These are phyloP conservation scores for Hemaris fuciformis DNA, from an alignment of 2,888 invertebrate species.

Conservation along the genomic window DNA sequence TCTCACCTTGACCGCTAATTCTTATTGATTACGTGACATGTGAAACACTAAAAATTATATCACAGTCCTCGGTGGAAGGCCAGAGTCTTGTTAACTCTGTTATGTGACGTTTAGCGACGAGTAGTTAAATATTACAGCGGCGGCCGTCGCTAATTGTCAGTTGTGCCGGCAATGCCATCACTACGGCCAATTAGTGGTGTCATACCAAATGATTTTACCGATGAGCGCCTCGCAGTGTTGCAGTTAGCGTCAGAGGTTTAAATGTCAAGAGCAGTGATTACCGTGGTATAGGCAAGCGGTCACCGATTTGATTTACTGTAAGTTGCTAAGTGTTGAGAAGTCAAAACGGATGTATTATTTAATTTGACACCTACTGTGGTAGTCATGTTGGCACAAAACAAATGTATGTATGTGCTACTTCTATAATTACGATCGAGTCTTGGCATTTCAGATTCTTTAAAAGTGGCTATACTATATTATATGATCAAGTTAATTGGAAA, in stretches of 20 bases:
- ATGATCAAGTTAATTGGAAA: too few species aligned
- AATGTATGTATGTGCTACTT: too few species aligned
- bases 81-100: background rate
- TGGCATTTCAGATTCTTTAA: too few species aligned
- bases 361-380: too few species aligned
- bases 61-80: slow-evolving; percentile 10
- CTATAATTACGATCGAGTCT: too few species aligned
- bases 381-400: too few species aligned
- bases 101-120: background rate
- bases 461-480: too few species aligned
- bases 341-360: too few species aligned
- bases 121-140: slow-evolving; percentile 1
- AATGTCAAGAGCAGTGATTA: background rate
- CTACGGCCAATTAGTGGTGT: background rate
- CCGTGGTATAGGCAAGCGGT: background rate
- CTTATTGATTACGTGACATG: background rate
- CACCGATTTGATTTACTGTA: background rate
- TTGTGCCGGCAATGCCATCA: background rate
- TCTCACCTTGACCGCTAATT: background rate
- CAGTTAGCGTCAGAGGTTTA: too few species aligned
- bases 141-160: background rate
- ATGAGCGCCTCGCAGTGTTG: background rate
- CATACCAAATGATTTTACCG: background rate
- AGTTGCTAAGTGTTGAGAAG: too few species aligned
- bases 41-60: slow-evolving; percentile 13